phyloP scores from a whole-genome alignment of 2,888 invertebrate species.

The Drosophila quasianomalipes region DNA sequence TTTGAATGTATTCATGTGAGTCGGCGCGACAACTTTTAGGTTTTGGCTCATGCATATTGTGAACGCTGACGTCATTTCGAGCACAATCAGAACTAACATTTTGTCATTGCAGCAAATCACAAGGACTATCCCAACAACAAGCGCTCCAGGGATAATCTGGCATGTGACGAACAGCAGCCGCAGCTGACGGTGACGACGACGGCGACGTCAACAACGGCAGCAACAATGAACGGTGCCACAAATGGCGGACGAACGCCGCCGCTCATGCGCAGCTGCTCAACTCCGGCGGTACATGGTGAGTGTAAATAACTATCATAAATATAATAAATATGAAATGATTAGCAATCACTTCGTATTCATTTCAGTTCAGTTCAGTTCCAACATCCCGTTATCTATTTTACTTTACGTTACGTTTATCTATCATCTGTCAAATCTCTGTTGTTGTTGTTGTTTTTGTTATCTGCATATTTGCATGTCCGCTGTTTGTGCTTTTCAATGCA shows the following conservation, averaged over 20 bases:
- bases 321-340: constrained; percentile 1
- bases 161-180: constrained; percentile 88
- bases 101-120: constrained; percentile 87
- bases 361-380: constrained; percentile 9
- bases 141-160: constrained; percentile 88
- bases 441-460: constrained; percentile 20
- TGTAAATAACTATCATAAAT: constrained; percentile 21
- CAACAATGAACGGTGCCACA: constrained; percentile 71
- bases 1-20: constrained; percentile 52
- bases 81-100: constrained; percentile 23
- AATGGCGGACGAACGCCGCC: constrained; percentile 85
- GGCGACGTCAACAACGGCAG: constrained; percentile 84
- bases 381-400: constrained; percentile 21
- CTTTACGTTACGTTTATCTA: constrained; percentile 33
- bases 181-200: constrained; percentile 84
- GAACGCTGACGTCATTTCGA: constrained; percentile 68
- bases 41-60: constrained; percentile 29
- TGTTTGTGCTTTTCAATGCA: constrained; percentile 79
- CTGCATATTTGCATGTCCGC: constrained; percentile 70
- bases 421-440: constrained; percentile 61
- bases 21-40: constrained; percentile 73
- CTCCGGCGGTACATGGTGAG: constrained; percentile 86
- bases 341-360: constrained; percentile 18
- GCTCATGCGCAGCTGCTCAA: constrained; percentile 86
- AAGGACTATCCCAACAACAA: constrained; percentile 89